Evolutionary conservation across 1,140 invertebrate species (phyloP), one percentile per base, ranked within the genome.

Genomic region (Leptestheria dahalacensis): DNA sequence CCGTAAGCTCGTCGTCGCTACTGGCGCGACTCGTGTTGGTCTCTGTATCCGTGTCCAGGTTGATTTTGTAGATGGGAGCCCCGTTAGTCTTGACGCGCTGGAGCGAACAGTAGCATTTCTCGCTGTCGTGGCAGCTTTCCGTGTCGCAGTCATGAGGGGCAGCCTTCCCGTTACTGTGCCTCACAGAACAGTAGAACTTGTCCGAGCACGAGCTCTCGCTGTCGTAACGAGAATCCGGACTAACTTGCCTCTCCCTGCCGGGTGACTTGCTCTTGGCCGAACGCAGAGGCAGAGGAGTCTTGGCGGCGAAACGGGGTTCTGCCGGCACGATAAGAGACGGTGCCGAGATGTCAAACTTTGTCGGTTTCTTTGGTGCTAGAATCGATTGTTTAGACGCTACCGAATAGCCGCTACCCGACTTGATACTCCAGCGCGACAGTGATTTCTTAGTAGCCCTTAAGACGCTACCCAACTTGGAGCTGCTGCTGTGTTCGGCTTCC

Each of bases 121-220:
- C 88, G 68, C 84, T 87, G 59, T 88, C 88, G 0, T 84, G 79
- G 68, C 88, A 91, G 64, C 84, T 88, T 66, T 91, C 87, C 0
- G 86, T 86, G 66, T 90, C 87, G 68, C 86, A 91, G 2, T 79
- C 66, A 85, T 82, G 57, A 79, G 46, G 24, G 51, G n/a, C 48
- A 64, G 65, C 69, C 78, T 71, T 57, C 59, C 15, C 33, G 25
- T 59, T 51, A 55, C 47, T 48, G 15, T 26, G 48, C 18, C 49
- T 60, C 56, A 83, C 65, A 15, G 82, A 84, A 65, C 84, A 86
- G 64, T 86, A 86, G 65, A 83, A 86, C 67, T 84, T 84, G 66
- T 85, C 82, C 2, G 83, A 83, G 75, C 73, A 65, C 66, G 86
- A 89, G 10, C 82, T 82, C 64, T 88, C 86, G 10, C 82, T 86